phyloP scores from a whole-genome alignment of 2,797 vertebrate species.

The Anguilla megastoma region DNA sequence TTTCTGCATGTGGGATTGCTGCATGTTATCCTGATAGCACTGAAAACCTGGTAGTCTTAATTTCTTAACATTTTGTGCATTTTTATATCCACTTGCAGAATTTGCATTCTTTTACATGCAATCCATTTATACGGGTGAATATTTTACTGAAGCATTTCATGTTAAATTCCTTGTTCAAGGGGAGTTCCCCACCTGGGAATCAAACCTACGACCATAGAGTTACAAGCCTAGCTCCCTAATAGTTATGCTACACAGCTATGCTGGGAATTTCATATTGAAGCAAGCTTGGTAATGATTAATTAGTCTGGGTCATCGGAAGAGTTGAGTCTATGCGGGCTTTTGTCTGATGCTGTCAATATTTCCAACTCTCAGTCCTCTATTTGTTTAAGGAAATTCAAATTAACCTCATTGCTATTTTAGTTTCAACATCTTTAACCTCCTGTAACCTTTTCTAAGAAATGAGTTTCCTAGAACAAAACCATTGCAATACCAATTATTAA shows the following conservation, averaged over 20 bases:
- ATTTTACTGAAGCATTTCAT: background rate
- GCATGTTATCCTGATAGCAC: background rate
- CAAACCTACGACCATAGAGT: background rate
- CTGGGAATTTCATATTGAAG: background rate
- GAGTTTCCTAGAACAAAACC: constrained; percentile 26
- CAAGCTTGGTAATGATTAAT: background rate
- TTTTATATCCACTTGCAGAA: background rate
- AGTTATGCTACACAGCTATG: background rate
- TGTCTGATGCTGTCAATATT: background rate
- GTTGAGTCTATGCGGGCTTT: background rate
- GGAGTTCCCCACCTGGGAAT: background rate
- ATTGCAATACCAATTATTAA: constrained; percentile 25
- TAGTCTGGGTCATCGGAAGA: background rate
- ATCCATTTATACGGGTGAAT: background rate
- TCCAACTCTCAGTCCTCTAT: background rate
- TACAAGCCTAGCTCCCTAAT: background rate
- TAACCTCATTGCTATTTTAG: constrained; percentile 1
- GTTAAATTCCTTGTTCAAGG: background rate
- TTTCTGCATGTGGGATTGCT: background rate
- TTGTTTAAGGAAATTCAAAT: background rate
- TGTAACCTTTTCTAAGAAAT: constrained; percentile 22
- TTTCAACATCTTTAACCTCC: background rate
- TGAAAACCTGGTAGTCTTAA: background rate
- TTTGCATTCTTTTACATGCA: background rate
- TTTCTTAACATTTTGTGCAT: background rate